Conservation (phyloP, 2,888 invertebrate species). For the Timandra comae region DNA sequence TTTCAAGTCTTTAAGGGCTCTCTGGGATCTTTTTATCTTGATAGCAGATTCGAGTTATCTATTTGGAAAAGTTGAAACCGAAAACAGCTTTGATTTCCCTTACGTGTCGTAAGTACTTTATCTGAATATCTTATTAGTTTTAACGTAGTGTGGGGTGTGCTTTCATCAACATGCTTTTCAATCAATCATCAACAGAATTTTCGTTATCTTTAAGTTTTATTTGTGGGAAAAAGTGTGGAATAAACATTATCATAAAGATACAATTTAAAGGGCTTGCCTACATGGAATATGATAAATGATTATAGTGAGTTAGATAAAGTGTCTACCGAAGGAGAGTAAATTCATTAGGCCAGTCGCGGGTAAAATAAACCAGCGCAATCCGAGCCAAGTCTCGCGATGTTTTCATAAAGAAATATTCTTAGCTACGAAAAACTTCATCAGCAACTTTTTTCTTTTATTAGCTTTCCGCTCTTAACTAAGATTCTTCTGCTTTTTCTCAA, state of each 20-base stretch:
- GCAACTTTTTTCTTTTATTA: constrained; percentile 57
- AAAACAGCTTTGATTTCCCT: constrained; percentile 17
- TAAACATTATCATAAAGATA: too few species aligned
- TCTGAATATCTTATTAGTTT: neutral
- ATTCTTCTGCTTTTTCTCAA: constrained; percentile 46
- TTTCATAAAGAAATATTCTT: constrained; percentile 56
- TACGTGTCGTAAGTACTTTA: constrained; percentile 7
- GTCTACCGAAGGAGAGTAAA: constrained; percentile 38
- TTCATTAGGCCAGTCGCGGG: constrained; percentile 35
- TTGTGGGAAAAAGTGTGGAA: too few species aligned
- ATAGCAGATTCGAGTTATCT: constrained; percentile 21
- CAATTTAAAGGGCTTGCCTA: too few species aligned
- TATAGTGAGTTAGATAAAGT: constrained; percentile 22
- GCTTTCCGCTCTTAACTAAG: constrained; percentile 55
- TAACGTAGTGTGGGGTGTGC: too few species aligned
- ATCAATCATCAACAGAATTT: too few species aligned
- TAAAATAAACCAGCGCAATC: constrained; percentile 45
- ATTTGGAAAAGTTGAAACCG: constrained; percentile 16
- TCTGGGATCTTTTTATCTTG: constrained; percentile 23
- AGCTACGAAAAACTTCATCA: constrained; percentile 54
- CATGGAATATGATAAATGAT: too few species aligned
- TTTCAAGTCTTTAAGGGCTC: constrained; percentile 20
- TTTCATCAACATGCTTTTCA: too few species aligned
- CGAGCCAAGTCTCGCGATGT: constrained; percentile 45
- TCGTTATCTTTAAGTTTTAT: too few species aligned